A percentile compares a stretch with the other conserved stretches of the same genome.
phyloP scores from a whole-genome alignment of 1,140 invertebrate species.

The Monomorium pharaonis region DNA sequence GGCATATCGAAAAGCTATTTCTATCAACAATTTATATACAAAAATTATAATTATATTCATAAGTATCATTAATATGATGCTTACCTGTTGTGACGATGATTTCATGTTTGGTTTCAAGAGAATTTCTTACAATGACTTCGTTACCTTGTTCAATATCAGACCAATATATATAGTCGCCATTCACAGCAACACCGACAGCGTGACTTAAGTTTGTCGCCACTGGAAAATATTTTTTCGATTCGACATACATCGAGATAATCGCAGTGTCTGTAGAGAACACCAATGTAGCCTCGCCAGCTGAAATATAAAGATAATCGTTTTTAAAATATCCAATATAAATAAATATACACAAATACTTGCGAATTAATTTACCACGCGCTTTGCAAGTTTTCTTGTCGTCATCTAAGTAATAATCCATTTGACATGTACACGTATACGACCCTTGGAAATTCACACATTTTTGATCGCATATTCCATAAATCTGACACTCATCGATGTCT shows the following conservation, averaged over 20 bases:
- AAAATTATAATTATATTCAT: background rate
- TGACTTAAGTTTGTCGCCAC: constrained; percentile 85
- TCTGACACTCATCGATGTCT: constrained; percentile 94
- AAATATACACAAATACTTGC: background rate
- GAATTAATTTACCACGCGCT: constrained; percentile 80
- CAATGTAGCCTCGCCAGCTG: constrained; percentile 87
- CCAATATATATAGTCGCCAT: constrained; percentile 91
- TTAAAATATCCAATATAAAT: background rate
- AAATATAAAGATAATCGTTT: background rate
- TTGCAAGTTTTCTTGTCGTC: constrained; percentile 90
- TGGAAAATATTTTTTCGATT: constrained; percentile 82
- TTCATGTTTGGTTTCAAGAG: constrained; percentile 86
- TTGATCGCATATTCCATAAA: constrained; percentile 93
- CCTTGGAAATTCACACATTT: constrained; percentile 92
- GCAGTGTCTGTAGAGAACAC: constrained; percentile 87
- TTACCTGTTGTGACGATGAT: constrained; percentile 84
- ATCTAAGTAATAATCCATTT: constrained; percentile 89
- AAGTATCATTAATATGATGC: constrained; percentile 10
- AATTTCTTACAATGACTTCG: constrained; percentile 88
- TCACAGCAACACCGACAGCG: constrained; percentile 89
- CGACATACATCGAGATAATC: constrained; percentile 85
- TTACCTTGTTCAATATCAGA: constrained; percentile 88
- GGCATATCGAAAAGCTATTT: background rate
- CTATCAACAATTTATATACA: background rate
- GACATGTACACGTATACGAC: constrained; percentile 92